Evolutionary conservation across 2,888 invertebrate species (phyloP).

Genomic region (Coecobrya sp.): DNA sequence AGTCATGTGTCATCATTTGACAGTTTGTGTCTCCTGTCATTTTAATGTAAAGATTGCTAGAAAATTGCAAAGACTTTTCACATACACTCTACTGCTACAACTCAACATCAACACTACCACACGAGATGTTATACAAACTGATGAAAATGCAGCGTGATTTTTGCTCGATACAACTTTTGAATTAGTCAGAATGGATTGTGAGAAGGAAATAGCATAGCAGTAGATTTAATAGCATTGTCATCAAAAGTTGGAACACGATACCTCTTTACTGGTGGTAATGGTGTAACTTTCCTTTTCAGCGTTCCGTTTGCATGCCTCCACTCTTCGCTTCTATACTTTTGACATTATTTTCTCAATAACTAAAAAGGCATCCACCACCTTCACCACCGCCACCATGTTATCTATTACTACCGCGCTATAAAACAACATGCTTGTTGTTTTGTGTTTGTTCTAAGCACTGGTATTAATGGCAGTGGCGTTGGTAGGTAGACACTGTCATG

Average conservation of each 20-base stretch:
- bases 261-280: background rate
- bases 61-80: background rate
- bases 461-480: constrained; percentile 69
- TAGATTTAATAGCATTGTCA: constrained; percentile 52
- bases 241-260: constrained; percentile 46
- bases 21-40: constrained; percentile 13
- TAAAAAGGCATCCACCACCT: constrained; percentile 31
- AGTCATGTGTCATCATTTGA: background rate
- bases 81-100: background rate
- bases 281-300: background rate
- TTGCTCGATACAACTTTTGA: constrained; percentile 21
- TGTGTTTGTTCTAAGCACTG: constrained; percentile 28
- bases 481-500: constrained; percentile 79
- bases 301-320: background rate
- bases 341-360: constrained; percentile 19
- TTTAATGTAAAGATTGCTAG: background rate
- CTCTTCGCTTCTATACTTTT: background rate
- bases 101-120: background rate
- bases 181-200: constrained; percentile 65
- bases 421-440: constrained; percentile 46
- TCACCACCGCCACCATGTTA: background rate
- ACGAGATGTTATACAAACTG: background rate
- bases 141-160: background rate
- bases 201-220: background rate
- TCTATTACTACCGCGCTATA: constrained; percentile 37